Percentiles rank a stretch among this genome's conserved stretches.
Conservation (phyloP, 2,113 vertebrate genomes). For the Rhadina sibilatrix region DNA sequence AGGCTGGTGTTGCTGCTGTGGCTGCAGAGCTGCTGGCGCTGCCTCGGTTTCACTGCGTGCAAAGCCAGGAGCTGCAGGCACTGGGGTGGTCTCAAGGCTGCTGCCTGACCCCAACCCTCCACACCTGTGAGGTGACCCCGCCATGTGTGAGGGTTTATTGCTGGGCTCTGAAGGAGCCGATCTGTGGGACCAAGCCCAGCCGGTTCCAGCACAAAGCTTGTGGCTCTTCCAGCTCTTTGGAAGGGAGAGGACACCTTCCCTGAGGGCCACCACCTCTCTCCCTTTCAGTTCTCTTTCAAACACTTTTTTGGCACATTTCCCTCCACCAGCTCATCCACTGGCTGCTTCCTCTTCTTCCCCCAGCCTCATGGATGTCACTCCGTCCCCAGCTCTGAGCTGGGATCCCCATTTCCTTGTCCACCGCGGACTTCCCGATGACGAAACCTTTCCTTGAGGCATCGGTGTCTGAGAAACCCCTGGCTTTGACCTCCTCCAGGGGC, state of each 20-base stretch:
- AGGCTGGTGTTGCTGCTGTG: background rate
- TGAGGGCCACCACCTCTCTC: background rate
- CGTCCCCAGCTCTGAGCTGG: background rate
- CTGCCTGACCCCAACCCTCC: background rate
- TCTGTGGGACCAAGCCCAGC: background rate
- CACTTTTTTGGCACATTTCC: rapidly evolving
- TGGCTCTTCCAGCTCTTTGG: rapidly evolving
- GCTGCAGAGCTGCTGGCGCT: background rate
- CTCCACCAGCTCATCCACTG: background rate
- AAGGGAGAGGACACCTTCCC: background rate
- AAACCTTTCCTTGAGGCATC: background rate
- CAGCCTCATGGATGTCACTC: rapidly evolving
- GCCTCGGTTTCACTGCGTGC: background rate
- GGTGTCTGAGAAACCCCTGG: rapidly evolving
- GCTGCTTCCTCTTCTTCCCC: background rate
- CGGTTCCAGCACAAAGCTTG: background rate
- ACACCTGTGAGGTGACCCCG: background rate
- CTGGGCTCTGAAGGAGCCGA: background rate
- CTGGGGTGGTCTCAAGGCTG: background rate
- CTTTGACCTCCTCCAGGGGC: background rate
- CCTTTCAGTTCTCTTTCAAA: background rate
- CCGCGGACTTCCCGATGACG: rapidly evolving
- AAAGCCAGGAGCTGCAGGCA: background rate
- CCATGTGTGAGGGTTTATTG: rapidly evolving
- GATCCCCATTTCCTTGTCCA: rapidly evolving